Evolutionary conservation across 2,113 vertebrate species (phyloP).

Genomic region (Scomber scombrus): DNA sequence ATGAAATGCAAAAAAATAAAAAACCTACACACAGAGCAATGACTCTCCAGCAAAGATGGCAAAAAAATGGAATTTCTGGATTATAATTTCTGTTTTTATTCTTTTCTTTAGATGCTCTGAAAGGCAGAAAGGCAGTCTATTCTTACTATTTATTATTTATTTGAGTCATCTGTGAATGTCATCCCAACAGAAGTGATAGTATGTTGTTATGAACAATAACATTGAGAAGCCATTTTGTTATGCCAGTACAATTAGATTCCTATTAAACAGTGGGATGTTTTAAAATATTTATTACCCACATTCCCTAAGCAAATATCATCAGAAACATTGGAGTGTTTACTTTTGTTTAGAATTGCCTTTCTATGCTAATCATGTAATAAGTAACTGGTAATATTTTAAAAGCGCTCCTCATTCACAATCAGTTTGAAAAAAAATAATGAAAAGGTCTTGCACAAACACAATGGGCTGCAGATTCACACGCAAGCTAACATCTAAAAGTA

Average conservation of each 20-base stretch:
- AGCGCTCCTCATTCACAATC: slow-evolving; percentile 48
- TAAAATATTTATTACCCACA: slow-evolving; percentile 50
- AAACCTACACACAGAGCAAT: neutral
- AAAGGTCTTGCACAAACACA: slow-evolving; percentile 58
- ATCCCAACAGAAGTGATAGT: slow-evolving; percentile 5
- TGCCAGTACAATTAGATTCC: slow-evolving; percentile 29
- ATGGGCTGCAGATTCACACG: slow-evolving; percentile 65
- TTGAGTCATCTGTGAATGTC: slow-evolving; percentile 5
- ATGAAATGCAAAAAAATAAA: neutral
- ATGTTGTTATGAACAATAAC: slow-evolving; percentile 15
- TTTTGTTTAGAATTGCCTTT: slow-evolving; percentile 51
- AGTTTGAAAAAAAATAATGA: slow-evolving; percentile 17
- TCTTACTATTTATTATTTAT: slow-evolving; percentile 5
- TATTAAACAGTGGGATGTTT: slow-evolving; percentile 41
- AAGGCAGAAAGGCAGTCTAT: neutral
- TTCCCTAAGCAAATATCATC: slow-evolving; percentile 31
- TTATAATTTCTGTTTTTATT: neutral
- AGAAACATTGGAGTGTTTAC: slow-evolving; percentile 50
- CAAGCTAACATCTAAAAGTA: slow-evolving; percentile 67
- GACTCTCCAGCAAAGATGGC: neutral
- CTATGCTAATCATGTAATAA: slow-evolving; percentile 60
- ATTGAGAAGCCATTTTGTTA: slow-evolving; percentile 27
- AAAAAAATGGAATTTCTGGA: neutral
- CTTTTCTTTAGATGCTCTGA: neutral
- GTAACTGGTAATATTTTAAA: slow-evolving; percentile 51